A percentile compares a stretch with the other conserved stretches of the same genome.
Conservation (phyloP, 2,113 vertebrate species). For the Siniperca knerii region DNA sequence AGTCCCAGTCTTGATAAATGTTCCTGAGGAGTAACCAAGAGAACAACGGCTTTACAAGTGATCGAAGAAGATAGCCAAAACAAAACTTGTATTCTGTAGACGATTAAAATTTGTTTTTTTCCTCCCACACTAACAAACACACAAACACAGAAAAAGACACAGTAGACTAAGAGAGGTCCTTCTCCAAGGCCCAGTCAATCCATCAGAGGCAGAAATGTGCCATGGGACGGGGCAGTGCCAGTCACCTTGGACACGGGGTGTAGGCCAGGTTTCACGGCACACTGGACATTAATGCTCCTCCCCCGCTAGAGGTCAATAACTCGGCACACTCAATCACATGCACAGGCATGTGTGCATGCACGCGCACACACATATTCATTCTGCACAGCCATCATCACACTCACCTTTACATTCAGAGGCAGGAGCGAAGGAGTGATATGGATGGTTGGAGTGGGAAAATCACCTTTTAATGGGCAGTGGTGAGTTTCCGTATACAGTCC, state of each 20-base stretch:
- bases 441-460: slow-evolving; percentile 58
- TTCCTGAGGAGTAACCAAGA: slow-evolving; percentile 53
- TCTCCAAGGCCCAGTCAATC: slow-evolving; percentile 73
- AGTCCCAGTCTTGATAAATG: slow-evolving; percentile 63
- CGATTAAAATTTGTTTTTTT: slow-evolving; percentile 53
- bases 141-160: slow-evolving; percentile 12
- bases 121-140: slow-evolving; percentile 1
- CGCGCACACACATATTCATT: not conserved
- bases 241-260: slow-evolving; percentile 79
- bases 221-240: slow-evolving; percentile 72
- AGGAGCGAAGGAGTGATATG: slow-evolving; percentile 26
- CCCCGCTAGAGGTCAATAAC: slow-evolving; percentile 76
- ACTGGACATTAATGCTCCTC: slow-evolving; percentile 77
- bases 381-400: slow-evolving; percentile 11
- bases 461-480: slow-evolving; percentile 50
- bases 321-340: slow-evolving; percentile 67
- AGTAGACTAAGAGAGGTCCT: slow-evolving; percentile 42
- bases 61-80: slow-evolving; percentile 38
- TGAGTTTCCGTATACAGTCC: slow-evolving; percentile 48
- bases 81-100: slow-evolving; percentile 47
- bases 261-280: slow-evolving; percentile 76
- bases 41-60: slow-evolving; percentile 56
- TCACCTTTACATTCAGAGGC: slow-evolving; percentile 52
- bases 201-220: slow-evolving; percentile 72
- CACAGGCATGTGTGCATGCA: slow-evolving; percentile 21